These are phyloP conservation scores for Engystomops pustulosus DNA, from an alignment of 2,113 vertebrate genomes.

Conservation along the genomic window DNA sequence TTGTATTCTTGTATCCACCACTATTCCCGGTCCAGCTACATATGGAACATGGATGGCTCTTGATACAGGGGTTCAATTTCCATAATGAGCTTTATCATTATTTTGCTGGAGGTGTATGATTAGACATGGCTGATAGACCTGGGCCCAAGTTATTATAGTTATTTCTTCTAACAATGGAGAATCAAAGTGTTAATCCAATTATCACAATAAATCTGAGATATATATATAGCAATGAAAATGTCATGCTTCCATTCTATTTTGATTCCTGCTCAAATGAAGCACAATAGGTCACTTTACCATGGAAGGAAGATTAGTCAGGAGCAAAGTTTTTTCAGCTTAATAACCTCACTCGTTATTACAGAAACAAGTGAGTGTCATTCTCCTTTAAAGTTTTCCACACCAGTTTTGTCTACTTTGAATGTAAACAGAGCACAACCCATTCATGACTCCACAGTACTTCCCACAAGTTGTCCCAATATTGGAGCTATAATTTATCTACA, in stretches of 20 bases:
- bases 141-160: neutral
- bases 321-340: too few species aligned
- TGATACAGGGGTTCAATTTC: neutral
- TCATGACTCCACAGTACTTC: too few species aligned
- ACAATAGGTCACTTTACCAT: too few species aligned
- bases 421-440: too few species aligned
- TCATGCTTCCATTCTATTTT: neutral
- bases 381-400: too few species aligned
- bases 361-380: too few species aligned
- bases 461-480: too few species aligned
- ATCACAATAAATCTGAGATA: neutral
- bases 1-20: neutral
- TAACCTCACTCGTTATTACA: too few species aligned
- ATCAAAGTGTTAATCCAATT: neutral
- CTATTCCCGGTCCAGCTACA: neutral
- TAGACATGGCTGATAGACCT: neutral
- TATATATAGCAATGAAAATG: neutral
- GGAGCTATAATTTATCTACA: too few species aligned
- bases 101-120: slow-evolving; percentile 9
- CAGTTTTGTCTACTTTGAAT: too few species aligned
- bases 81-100: neutral
- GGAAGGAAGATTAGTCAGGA: too few species aligned
- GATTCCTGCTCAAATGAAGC: neutral
- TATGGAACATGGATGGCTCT: neutral
- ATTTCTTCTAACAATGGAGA: neutral